phyloP scores from a whole-genome alignment of 1,140 invertebrate genomes.

The Polyergus mexicanus region DNA sequence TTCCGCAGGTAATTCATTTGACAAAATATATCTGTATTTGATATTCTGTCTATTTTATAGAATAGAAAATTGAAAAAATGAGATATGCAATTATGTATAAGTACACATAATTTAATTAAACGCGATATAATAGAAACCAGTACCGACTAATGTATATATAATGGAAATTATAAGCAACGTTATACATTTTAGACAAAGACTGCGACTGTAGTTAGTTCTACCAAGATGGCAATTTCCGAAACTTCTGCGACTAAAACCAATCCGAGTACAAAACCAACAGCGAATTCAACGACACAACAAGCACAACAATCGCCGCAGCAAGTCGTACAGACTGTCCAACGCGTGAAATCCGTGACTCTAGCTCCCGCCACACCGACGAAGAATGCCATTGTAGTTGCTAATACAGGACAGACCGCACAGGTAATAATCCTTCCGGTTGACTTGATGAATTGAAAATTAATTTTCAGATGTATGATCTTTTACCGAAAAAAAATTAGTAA shows the following conservation, averaged over 20 bases:
- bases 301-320: constrained; percentile 70
- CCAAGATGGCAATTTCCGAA: constrained; percentile 65
- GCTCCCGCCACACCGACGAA: constrained; percentile 75
- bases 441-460: background rate
- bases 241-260: constrained; percentile 73
- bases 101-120: background rate
- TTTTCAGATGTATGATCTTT: background rate
- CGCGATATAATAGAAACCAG: background rate
- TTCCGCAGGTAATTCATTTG: constrained; percentile 62
- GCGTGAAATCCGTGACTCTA: constrained; percentile 71
- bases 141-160: too few relatives aligned
- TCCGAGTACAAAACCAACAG: constrained; percentile 72
- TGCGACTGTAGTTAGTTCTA: constrained; percentile 50
- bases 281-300: constrained; percentile 62
- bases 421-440: constrained; percentile 58
- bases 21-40: background rate
- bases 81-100: background rate
- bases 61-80: constrained; percentile 5
- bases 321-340: constrained; percentile 74
- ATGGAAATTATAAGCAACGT: background rate
- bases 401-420: constrained; percentile 83
- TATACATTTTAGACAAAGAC: constrained; percentile 62
- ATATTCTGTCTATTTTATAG: background rate
- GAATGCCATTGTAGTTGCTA: constrained; percentile 82
- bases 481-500: background rate